Percentiles rank a stretch among this genome's conserved stretches.
Conservation (phyloP, 2,888 invertebrate genomes). For the Drosophila kanekoi region DNA sequence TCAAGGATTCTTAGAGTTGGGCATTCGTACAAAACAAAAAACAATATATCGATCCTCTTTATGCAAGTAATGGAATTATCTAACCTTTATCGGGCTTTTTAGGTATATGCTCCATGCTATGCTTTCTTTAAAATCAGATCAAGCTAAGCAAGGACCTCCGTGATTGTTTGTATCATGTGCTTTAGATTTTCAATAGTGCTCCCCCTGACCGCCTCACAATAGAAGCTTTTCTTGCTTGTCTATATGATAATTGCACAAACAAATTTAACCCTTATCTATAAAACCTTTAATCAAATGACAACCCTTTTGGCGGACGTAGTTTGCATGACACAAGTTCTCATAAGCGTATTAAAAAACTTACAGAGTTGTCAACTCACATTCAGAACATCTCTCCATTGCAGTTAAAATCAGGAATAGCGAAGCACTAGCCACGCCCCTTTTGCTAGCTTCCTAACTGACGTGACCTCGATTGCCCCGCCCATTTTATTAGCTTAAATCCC, state of each 20-base stretch:
- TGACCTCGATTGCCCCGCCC: constrained; percentile 41
- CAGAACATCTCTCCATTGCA: constrained; percentile 34
- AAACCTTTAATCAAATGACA: not conserved
- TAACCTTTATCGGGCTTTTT: too few relatives aligned
- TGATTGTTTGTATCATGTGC: too few relatives aligned
- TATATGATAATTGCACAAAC: not conserved
- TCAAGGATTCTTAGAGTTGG: too few relatives aligned
- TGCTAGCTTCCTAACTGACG: not conserved
- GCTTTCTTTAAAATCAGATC: too few relatives aligned
- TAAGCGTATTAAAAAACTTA: constrained; percentile 1
- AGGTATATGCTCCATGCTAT: too few relatives aligned
- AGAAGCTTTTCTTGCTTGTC: too few relatives aligned
- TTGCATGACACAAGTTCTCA: not conserved
- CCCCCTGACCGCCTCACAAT: too few relatives aligned
- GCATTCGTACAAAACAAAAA: too few relatives aligned
- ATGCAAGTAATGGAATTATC: too few relatives aligned
- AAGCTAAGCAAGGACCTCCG: too few relatives aligned
- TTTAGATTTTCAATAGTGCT: too few relatives aligned
- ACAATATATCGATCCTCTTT: too few relatives aligned
- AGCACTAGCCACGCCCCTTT: constrained; percentile 8
- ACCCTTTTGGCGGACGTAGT: not conserved
- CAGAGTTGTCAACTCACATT: constrained; percentile 18
- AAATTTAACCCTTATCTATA: not conserved
- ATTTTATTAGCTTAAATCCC: constrained; percentile 54
- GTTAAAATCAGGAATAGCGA: constrained; percentile 19